phyloP scores from a whole-genome alignment of 1,140 invertebrate species.

The Bombus turneri region DNA sequence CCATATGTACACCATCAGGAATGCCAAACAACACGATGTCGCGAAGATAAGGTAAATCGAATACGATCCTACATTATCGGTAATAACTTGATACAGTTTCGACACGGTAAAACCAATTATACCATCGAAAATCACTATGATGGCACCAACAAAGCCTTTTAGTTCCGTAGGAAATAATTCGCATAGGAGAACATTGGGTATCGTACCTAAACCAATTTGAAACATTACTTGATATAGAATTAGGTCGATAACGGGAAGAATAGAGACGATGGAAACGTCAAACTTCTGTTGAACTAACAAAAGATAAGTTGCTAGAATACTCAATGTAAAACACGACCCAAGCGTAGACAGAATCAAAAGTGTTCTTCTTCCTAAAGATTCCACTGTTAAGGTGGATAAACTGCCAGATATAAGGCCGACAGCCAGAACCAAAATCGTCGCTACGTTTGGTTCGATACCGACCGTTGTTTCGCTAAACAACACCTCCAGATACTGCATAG shows the following conservation, averaged over 20 bases:
- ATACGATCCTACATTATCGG: conserved; percentile 85
- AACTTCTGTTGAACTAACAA: conserved; percentile 75
- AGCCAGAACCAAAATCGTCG: conserved; percentile 87
- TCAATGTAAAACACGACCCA: conserved; percentile 83
- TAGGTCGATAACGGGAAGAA: conserved; percentile 86
- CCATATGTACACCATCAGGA: conserved; percentile 75
- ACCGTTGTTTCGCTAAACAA: conserved; percentile 87
- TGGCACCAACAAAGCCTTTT: conserved; percentile 87
- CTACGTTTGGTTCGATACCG: conserved; percentile 82
- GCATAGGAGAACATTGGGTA: conserved; percentile 89
- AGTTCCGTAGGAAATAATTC: conserved; percentile 90
- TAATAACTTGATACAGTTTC: conserved; percentile 84
- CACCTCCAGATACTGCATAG: conserved; percentile 89
- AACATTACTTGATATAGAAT: conserved; percentile 88
- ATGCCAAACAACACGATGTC: conserved; percentile 82
- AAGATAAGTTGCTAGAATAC: conserved; percentile 85
- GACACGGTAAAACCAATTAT: conserved; percentile 90
- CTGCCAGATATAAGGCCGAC: conserved; percentile 87
- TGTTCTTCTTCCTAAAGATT: conserved; percentile 87
- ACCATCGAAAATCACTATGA: conserved; percentile 86
- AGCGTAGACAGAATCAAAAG: conserved; percentile 86
- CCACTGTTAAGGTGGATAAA: conserved; percentile 86
- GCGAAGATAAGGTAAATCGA: conserved; percentile 90
- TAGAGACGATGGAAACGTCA: conserved; percentile 78
- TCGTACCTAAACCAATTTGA: conserved; percentile 88